Conservation (phyloP, 2,797 vertebrate species). For the Nannoperca australis region DNA sequence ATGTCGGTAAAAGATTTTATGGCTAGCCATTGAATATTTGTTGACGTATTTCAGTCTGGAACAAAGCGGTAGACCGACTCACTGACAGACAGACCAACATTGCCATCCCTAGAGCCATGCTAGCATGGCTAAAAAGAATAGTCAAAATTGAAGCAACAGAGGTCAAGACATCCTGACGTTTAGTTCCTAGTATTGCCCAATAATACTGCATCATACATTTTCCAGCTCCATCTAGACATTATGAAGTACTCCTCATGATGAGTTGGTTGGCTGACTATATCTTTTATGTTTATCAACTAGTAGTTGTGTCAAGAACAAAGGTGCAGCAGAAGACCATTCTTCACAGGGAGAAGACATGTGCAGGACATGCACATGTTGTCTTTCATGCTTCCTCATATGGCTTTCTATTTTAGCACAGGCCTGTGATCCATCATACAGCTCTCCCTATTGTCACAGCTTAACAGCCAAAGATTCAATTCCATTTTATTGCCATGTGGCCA, state of each 20-base stretch:
- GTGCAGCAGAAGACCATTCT: constrained; percentile 2
- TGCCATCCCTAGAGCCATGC: background rate
- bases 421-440: constrained; percentile 11
- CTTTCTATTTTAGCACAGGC: constrained; percentile 23
- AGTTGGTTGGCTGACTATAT: background rate
- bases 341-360: constrained; percentile 25
- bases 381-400: constrained; percentile 26
- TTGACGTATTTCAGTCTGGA: too few species aligned
- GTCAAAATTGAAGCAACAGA: background rate
- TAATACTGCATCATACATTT: background rate
- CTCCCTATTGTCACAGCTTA: constrained; percentile 34
- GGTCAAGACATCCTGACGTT: background rate
- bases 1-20: too few species aligned
- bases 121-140: background rate
- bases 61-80: too few species aligned
- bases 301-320: background rate
- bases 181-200: background rate
- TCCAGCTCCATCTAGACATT: background rate
- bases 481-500: constrained; percentile 54
- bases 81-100: background rate
- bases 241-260: too few species aligned
- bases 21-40: too few species aligned
- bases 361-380: constrained; percentile 10
- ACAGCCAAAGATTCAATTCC: constrained; percentile 40
- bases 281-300: background rate